These are phyloP conservation scores for Orthosia gothica DNA, from an alignment of 2,888 invertebrate genomes.

Conservation along the genomic window DNA sequence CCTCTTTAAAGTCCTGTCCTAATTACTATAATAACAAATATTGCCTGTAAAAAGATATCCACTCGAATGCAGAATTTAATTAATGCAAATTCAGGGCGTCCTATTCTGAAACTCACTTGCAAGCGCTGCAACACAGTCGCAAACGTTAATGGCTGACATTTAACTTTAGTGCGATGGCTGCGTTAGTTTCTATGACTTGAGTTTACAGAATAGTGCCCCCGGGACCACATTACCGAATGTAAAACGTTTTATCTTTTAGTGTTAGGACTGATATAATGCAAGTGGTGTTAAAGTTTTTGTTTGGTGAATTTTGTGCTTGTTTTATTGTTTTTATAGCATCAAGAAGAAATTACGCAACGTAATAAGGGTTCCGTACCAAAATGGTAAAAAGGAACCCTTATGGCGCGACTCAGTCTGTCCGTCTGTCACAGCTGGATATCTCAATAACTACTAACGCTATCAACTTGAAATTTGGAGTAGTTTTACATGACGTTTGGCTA, in stretches of 20 bases:
- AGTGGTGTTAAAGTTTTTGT: slow-evolving; percentile 24
- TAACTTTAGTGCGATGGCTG: slow-evolving; percentile 48
- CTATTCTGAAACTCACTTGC: slow-evolving; percentile 35
- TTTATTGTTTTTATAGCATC: background rate
- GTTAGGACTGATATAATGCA: slow-evolving; percentile 20
- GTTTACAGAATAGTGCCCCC: slow-evolving; percentile 44
- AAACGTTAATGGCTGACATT: slow-evolving; percentile 59
- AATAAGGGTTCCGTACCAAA: no score
- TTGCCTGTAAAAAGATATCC: slow-evolving; percentile 16
- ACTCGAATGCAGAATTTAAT: slow-evolving; percentile 37
- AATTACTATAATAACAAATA: slow-evolving; percentile 3
- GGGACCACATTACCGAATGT: slow-evolving; percentile 57
- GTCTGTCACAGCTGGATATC: no score
- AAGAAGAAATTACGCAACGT: no score
- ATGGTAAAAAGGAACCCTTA: no score
- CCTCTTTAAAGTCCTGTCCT: background rate
- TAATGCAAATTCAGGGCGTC: slow-evolving; percentile 32
- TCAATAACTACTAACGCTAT: no score
- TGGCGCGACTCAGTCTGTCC: no score
- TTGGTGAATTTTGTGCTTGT: slow-evolving; percentile 4
- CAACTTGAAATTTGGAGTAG: no score
- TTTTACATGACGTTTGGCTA: no score
- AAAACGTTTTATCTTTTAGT: slow-evolving; percentile 58
- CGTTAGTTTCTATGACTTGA: slow-evolving; percentile 60
- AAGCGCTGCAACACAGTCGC: slow-evolving; percentile 57